phyloP scores from a whole-genome alignment of 2,113 vertebrate species.

The Mohoua ochrocephala region DNA sequence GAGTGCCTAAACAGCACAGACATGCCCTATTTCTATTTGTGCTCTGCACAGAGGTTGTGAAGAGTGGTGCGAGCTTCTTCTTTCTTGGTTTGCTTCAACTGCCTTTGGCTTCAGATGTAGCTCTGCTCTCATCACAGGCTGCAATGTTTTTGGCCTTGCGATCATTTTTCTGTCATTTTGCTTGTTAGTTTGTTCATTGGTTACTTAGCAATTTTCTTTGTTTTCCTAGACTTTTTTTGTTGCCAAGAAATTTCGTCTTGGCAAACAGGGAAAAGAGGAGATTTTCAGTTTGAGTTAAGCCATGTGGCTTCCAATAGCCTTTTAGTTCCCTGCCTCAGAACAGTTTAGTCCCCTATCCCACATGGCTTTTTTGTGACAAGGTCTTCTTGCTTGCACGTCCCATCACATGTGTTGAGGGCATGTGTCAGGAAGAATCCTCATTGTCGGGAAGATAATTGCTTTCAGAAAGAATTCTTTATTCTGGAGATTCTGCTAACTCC shows the following conservation, averaged over 20 bases:
- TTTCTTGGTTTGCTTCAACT: slow-evolving; percentile 26
- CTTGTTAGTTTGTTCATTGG: slow-evolving; percentile 62
- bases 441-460: not conserved
- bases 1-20: not conserved
- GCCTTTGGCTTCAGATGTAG: slow-evolving; percentile 37
- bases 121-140: slow-evolving; percentile 47
- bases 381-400: not conserved
- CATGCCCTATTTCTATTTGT: not conserved
- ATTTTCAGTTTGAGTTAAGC: slow-evolving; percentile 52
- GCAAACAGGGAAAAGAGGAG: slow-evolving; percentile 1
- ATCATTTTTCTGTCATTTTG: slow-evolving; percentile 55
- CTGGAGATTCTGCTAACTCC: not conserved
- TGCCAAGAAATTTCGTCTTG: slow-evolving; percentile 59
- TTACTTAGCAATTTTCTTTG: slow-evolving; percentile 67
- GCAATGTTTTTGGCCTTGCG: slow-evolving; percentile 42
- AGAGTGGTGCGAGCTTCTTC: not conserved
- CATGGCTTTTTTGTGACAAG: not conserved
- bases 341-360: not conserved
- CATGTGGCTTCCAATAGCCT: slow-evolving; percentile 21
- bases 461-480: not conserved
- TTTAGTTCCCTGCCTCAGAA: not conserved
- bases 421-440: not conserved
- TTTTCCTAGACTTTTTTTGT: slow-evolving; percentile 43
- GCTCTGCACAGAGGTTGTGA: not conserved
- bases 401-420: not conserved